Evolutionary conservation across 2,797 vertebrate species (phyloP).

Genomic region (Pipistrellus pipistrellus): DNA sequence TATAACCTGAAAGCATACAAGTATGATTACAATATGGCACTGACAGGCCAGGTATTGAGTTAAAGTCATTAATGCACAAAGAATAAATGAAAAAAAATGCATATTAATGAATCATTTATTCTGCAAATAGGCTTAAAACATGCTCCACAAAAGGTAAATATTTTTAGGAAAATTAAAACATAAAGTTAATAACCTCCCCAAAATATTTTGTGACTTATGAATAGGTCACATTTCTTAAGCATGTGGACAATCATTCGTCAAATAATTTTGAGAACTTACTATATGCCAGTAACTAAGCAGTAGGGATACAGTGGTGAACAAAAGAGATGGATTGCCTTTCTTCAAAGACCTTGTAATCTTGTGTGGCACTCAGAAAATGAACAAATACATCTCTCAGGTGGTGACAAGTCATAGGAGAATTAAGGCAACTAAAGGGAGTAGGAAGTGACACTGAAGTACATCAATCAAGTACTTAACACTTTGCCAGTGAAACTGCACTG

Average conservation of each 20-base stretch:
- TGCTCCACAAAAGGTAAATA: not conserved
- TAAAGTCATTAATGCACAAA: not conserved
- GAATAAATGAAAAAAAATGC: not conserved
- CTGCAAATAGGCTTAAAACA: not conserved
- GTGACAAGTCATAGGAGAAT: conserved; percentile 58
- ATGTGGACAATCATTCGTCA: not conserved
- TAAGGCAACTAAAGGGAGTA: not conserved
- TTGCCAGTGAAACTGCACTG: not conserved
- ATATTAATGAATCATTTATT: not conserved
- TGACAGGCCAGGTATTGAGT: not conserved
- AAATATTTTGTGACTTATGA: not conserved
- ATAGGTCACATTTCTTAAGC: not conserved
- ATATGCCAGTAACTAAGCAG: not conserved
- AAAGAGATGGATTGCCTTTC: conserved; percentile 12
- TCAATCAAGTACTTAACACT: conserved; percentile 47
- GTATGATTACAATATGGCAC: not conserved
- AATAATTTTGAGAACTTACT: not conserved
- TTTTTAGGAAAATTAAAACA: not conserved
- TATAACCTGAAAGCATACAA: not conserved
- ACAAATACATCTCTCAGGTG: conserved; percentile 57
- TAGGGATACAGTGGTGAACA: not conserved
- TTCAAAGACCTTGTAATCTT: conserved; percentile 14
- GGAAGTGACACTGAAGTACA: not conserved
- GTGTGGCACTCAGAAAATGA: conserved; percentile 58
- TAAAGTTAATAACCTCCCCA: not conserved